These are phyloP conservation scores for Uloborus plumipes DNA, from an alignment of 2,888 invertebrate species.

Conservation along the genomic window DNA sequence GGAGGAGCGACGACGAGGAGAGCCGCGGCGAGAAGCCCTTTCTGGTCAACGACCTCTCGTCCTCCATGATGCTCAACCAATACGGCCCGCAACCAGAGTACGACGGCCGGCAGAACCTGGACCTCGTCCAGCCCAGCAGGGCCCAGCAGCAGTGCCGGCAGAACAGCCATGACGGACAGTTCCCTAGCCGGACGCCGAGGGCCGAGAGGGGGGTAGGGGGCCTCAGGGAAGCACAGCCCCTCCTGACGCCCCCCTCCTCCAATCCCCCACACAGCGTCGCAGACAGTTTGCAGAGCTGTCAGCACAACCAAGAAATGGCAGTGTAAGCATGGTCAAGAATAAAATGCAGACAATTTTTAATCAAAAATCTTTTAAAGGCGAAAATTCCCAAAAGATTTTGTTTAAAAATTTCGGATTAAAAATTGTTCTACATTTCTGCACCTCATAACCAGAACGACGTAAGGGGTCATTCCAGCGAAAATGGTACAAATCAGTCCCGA, in stretches of 20 bases:
- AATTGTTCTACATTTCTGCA: too few relatives aligned
- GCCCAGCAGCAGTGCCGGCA: conserved; percentile 19
- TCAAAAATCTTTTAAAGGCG: too few relatives aligned
- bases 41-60: conserved; percentile 47
- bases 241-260: conserved; percentile 49
- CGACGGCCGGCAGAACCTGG: conserved; percentile 47
- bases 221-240: conserved; percentile 52
- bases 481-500: too few relatives aligned
- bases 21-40: conserved; percentile 49
- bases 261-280: conserved; percentile 41
- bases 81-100: conserved; percentile 45
- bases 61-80: conserved; percentile 56
- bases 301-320: conserved; percentile 55
- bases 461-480: too few relatives aligned
- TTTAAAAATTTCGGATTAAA: too few relatives aligned
- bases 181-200: conserved; percentile 36
- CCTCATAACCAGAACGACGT: too few relatives aligned
- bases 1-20: conserved; percentile 52
- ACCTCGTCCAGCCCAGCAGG: conserved; percentile 44
- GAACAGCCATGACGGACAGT: conserved; percentile 25
- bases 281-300: conserved; percentile 52
- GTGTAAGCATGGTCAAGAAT: conserved; percentile 46
- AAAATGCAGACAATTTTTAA: too few relatives aligned
- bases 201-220: conserved; percentile 33
- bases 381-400: too few relatives aligned